Percentiles rank a stretch among this genome's conserved stretches.
phyloP scores from a whole-genome alignment of 37 sponge, comb jelly and placozoan species.

The Theonella swinhoei region DNA sequence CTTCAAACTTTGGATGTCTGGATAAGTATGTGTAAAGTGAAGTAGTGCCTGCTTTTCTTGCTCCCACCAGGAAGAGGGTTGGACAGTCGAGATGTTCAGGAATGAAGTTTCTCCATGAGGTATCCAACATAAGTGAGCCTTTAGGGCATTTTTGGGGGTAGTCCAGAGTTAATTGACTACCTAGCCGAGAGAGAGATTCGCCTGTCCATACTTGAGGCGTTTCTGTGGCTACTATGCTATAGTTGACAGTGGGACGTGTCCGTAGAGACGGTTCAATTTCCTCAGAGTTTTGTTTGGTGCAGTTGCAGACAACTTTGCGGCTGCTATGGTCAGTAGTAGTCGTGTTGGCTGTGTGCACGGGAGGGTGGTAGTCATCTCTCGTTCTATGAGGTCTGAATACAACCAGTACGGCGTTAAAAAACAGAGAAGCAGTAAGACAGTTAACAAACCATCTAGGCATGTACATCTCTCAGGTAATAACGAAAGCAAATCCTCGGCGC shows the following conservation, averaged over 20 bases:
- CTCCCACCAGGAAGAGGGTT: constrained; percentile 79
- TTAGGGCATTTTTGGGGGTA: constrained; percentile 30
- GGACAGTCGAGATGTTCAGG: constrained; percentile 75
- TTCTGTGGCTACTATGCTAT: not conserved
- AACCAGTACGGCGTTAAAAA: not conserved
- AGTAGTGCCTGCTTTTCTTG: constrained; percentile 83
- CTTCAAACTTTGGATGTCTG: constrained; percentile 77
- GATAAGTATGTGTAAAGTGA: constrained; percentile 79
- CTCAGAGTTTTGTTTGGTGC: not conserved
- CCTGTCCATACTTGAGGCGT: not conserved
- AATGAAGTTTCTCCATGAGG: not conserved
- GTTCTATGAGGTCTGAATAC: not conserved
- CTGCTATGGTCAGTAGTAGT: not conserved
- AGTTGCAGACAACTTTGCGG: not conserved
- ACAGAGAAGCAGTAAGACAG: not conserved
- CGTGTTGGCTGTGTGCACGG: too few species aligned
- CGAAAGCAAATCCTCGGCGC: too few species aligned
- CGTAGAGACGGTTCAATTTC: not conserved
- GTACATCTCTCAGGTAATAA: too few species aligned
- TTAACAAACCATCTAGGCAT: not conserved
- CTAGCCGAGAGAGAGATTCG: constrained; percentile 28
- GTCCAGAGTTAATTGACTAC: constrained; percentile 45
- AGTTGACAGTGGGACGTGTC: not conserved
- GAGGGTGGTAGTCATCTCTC: too few species aligned
- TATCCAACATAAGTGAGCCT: constrained; percentile 20